Percentiles rank a stretch among this genome's conserved stretches.
Conservation (phyloP, 2,888 invertebrate species). For the Boloria selene region DNA sequence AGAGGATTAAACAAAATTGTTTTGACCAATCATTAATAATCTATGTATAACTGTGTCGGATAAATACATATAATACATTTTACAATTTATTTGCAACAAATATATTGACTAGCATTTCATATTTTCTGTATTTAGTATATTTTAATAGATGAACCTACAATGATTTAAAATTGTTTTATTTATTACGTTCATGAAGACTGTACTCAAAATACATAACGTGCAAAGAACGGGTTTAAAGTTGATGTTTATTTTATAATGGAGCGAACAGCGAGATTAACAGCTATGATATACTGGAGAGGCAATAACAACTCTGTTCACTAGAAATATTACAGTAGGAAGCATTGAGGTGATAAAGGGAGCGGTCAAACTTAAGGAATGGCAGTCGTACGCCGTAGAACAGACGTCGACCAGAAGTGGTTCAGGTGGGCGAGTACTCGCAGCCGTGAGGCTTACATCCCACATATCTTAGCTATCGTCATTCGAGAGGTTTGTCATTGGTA, state of each 20-base stretch:
- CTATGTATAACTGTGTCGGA: too few species aligned
- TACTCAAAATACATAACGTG: constrained; percentile 29
- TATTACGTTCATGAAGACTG: constrained; percentile 12
- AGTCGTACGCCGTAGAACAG: constrained; percentile 4
- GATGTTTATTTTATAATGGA: constrained; percentile 50
- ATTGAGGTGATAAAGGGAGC: constrained; percentile 29
- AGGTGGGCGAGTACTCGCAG: constrained; percentile 14
- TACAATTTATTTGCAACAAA: too few species aligned
- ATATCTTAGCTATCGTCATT: not conserved
- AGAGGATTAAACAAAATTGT: constrained; percentile 7
- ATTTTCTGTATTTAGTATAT: not conserved
- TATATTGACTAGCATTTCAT: too few species aligned
- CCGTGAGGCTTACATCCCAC: constrained; percentile 17
- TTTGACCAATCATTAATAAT: not conserved
- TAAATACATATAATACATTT: not conserved
- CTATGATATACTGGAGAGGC: constrained; percentile 50
- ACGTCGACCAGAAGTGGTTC: constrained; percentile 1
- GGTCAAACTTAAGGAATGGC: constrained; percentile 16
- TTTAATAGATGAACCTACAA: not conserved
- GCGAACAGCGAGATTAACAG: constrained; percentile 48
- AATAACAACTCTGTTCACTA: constrained; percentile 37
- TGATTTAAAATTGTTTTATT: not conserved
- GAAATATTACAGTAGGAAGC: constrained; percentile 38
- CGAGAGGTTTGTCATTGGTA: not conserved
- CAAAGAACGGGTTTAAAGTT: constrained; percentile 43